Percentiles rank a stretch among this genome's conserved stretches.
Conservation (phyloP, 1,140 invertebrate genomes). For the Glomeris maerens region DNA sequence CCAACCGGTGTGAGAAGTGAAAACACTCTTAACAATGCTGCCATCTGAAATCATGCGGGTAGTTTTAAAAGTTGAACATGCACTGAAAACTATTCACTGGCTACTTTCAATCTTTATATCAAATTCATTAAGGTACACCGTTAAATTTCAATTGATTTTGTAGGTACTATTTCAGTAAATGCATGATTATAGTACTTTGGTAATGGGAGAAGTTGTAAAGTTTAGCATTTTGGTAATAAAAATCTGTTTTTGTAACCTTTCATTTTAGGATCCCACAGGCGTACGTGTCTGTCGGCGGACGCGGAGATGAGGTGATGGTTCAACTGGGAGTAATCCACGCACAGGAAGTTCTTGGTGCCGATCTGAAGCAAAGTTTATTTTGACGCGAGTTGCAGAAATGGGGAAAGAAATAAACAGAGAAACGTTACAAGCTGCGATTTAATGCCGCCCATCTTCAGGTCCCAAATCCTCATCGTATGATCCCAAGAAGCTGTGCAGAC, state of each 20-base stretch:
- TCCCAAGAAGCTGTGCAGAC: constrained; percentile 83
- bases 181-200: constrained; percentile 9
- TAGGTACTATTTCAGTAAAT: too few relatives aligned
- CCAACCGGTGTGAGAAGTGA: constrained; percentile 82
- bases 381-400: neutral
- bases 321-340: constrained; percentile 63
- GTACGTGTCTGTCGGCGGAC: constrained; percentile 75
- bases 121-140: too few relatives aligned
- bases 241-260: constrained; percentile 42
- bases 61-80: too few relatives aligned
- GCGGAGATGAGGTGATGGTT: constrained; percentile 61
- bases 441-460: constrained; percentile 65
- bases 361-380: constrained; percentile 23
- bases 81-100: too few relatives aligned
- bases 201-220: neutral
- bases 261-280: constrained; percentile 80
- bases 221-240: neutral
- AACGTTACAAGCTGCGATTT: constrained; percentile 52
- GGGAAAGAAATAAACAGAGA: neutral
- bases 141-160: too few relatives aligned
- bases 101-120: too few relatives aligned
- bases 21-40: constrained; percentile 68
- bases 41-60: constrained; percentile 70
- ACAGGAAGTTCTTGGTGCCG: constrained; percentile 84
- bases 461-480: constrained; percentile 89